These are phyloP conservation scores for Ophonus ardosiacus DNA, from an alignment of 2,888 invertebrate species.

Conservation along the genomic window DNA sequence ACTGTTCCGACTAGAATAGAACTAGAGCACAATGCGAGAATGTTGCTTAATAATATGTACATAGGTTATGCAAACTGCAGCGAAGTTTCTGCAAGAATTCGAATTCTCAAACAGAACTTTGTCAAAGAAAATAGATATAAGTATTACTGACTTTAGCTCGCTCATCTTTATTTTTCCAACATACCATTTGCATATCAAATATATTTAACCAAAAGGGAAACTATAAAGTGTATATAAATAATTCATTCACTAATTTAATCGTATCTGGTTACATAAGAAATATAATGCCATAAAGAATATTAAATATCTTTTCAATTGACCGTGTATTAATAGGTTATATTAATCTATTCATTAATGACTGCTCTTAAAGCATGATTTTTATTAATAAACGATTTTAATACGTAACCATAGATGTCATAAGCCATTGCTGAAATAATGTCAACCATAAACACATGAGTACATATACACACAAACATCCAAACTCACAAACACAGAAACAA, in stretches of 20 bases:
- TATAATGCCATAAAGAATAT: too few relatives aligned
- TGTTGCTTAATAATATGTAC: slow-evolving; percentile 35
- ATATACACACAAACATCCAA: too few relatives aligned
- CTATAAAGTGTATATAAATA: not conserved
- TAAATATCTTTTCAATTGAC: too few relatives aligned
- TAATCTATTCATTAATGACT: too few relatives aligned
- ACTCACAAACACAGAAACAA: too few relatives aligned
- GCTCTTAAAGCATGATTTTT: too few relatives aligned
- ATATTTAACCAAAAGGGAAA: not conserved
- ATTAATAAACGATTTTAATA: too few relatives aligned
- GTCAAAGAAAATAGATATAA: not conserved
- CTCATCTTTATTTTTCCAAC: not conserved
- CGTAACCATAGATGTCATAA: too few relatives aligned
- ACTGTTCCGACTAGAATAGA: not conserved
- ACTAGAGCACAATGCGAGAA: not conserved
- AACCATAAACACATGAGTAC: too few relatives aligned
- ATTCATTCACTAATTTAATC: not conserved
- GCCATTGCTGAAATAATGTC: too few relatives aligned
- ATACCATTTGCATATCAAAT: not conserved
- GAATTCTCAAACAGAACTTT: slow-evolving; percentile 6
- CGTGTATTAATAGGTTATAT: too few relatives aligned
- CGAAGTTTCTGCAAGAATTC: not conserved
- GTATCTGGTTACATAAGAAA: too few relatives aligned
- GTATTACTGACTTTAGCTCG: not conserved
- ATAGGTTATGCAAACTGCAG: slow-evolving; percentile 4